Percentiles rank a stretch among this genome's conserved stretches.
Evolutionary conservation across 2,113 vertebrate species (phyloP).

Genomic region (Tinamus guttatus): DNA sequence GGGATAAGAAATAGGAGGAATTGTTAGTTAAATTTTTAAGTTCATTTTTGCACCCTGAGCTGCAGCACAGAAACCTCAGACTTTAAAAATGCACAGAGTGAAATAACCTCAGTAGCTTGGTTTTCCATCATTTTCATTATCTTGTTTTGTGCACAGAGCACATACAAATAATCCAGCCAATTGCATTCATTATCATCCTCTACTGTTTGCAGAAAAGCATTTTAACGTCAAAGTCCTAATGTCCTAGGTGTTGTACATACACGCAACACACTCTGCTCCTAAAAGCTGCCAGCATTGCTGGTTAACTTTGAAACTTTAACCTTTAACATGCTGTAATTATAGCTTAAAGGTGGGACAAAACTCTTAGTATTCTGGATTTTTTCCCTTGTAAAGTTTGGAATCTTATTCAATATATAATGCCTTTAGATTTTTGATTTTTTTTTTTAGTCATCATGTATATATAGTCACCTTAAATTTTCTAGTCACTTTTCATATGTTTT

Average conservation of each 20-base stretch:
- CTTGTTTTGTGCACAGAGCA: background rate
- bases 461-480: background rate
- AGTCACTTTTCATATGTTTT: background rate
- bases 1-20: background rate
- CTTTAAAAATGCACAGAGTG: fast-evolving
- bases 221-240: background rate
- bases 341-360: background rate
- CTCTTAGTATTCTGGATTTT: background rate
- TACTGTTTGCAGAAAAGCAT: background rate
- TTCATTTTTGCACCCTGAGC: background rate
- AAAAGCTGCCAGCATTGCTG: background rate
- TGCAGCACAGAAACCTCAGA: background rate
- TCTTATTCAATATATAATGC: background rate
- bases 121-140: background rate
- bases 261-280: background rate
- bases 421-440: background rate
- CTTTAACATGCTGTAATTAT: too few species aligned
- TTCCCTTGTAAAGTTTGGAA: background rate
- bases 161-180: background rate
- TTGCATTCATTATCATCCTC: background rate
- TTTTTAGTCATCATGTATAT: background rate
- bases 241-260: too few species aligned
- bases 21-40: background rate
- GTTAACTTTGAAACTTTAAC: background rate
- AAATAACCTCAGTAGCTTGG: background rate